phyloP scores from a whole-genome alignment of 2,113 vertebrate species.

The Terrapene triunguis region DNA sequence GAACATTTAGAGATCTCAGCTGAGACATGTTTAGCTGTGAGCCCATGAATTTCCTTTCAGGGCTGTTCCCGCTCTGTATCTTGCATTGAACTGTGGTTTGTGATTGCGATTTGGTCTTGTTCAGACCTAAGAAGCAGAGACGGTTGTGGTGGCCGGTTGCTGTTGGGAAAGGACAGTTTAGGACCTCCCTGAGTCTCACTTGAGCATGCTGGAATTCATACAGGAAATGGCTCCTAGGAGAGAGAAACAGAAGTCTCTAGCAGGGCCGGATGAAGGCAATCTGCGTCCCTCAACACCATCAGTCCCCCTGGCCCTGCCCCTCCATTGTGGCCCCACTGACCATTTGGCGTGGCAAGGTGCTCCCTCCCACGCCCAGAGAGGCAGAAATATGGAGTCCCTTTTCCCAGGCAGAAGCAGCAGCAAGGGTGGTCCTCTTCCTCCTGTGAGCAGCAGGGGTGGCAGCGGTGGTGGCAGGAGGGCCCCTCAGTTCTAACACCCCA shows the following conservation, averaged over 20 bases:
- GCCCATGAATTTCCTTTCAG: not conserved
- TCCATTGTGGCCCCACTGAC: not conserved
- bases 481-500: not conserved
- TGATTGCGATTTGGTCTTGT: not conserved
- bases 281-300: not conserved
- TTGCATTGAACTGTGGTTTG: not conserved
- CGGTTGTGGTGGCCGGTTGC: not conserved
- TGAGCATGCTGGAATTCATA: not conserved
- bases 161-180: fast-evolving
- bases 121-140: not conserved
- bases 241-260: not conserved
- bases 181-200: not conserved
- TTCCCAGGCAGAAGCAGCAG: too few species aligned
- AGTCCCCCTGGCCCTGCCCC: not conserved
- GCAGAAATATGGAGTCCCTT: not conserved
- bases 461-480: not conserved
- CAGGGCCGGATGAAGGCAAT: not conserved
- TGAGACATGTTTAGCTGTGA: not conserved
- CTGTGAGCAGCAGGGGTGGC: too few species aligned
- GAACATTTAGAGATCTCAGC: not conserved
- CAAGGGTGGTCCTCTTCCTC: not conserved
- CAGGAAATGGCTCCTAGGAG: not conserved
- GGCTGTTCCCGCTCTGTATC: not conserved
- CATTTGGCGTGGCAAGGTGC: not conserved
- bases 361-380: not conserved